Evolutionary conservation across 2,888 invertebrate species (phyloP).

Genomic region (Atethmia centrago): DNA sequence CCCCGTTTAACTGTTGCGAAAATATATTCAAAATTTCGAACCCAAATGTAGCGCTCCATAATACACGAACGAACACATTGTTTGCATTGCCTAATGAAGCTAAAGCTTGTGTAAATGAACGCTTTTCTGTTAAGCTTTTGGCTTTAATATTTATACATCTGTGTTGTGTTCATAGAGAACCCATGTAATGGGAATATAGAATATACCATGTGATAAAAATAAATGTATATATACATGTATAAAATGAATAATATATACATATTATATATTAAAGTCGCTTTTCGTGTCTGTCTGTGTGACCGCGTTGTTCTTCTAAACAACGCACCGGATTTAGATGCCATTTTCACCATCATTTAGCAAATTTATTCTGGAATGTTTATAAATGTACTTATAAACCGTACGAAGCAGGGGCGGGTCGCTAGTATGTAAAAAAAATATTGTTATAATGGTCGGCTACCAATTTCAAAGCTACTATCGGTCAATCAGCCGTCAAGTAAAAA

Average conservation of each 20-base stretch:
- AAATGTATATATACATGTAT: too few species aligned
- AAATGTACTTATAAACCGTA: too few species aligned
- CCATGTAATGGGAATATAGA: not conserved
- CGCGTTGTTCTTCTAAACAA: too few species aligned
- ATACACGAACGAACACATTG: slow-evolving; percentile 54
- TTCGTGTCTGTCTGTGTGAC: too few species aligned
- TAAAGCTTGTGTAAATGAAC: slow-evolving; percentile 51
- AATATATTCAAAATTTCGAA: slow-evolving; percentile 49
- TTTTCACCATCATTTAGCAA: too few species aligned
- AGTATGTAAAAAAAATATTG: not conserved
- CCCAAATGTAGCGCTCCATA: slow-evolving; percentile 35
- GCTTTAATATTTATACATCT: slow-evolving; percentile 29
- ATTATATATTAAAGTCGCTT: too few species aligned
- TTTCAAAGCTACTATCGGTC: slow-evolving; percentile 6
- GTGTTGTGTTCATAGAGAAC: not conserved
- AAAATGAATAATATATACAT: too few species aligned
- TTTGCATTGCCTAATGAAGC: slow-evolving; percentile 57
- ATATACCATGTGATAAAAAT: not conserved
- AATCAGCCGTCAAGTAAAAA: slow-evolving; percentile 10
- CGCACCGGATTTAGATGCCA: too few species aligned
- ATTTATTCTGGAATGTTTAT: too few species aligned
- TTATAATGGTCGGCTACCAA: slow-evolving; percentile 2
- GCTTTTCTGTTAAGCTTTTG: slow-evolving; percentile 26
- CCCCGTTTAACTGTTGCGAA: slow-evolving; percentile 37
- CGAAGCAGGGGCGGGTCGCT: too few species aligned